These are phyloP conservation scores for Sclerodermus sp. DNA, from an alignment of 2,888 invertebrate species.

Conservation along the genomic window DNA sequence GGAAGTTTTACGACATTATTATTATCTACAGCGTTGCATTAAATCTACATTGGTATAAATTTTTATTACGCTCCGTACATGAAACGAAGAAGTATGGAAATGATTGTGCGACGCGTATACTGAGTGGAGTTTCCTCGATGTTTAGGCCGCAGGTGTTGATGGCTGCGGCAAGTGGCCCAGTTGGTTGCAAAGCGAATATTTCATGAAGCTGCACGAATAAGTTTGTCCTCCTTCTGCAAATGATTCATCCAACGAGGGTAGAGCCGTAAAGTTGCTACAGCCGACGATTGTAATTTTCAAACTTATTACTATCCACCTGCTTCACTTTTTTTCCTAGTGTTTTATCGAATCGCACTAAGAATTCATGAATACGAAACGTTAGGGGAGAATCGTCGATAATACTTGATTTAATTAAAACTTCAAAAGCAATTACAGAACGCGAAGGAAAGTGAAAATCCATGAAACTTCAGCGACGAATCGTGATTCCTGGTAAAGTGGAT, in stretches of 20 bases:
- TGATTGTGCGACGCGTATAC: background rate
- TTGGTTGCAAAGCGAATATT: constrained; percentile 44
- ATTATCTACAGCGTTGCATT: too few relatives aligned
- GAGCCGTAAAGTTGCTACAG: constrained; percentile 12
- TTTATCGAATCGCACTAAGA: background rate
- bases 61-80: too few relatives aligned
- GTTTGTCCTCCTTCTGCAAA: constrained; percentile 21
- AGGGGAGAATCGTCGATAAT: background rate
- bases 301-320: constrained; percentile 3
- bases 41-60: too few relatives aligned
- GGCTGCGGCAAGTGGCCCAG: constrained; percentile 31
- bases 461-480: too few relatives aligned
- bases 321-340: background rate
- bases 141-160: constrained; percentile 41
- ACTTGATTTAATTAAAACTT: too few relatives aligned
- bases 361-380: background rate
- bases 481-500: too few relatives aligned
- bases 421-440: too few relatives aligned
- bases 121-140: too few relatives aligned
- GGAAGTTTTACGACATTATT: too few relatives aligned
- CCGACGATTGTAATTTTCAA: constrained; percentile 15
- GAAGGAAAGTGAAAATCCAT: too few relatives aligned
- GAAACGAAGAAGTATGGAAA: too few relatives aligned
- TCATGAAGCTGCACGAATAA: constrained; percentile 35
- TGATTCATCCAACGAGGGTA: constrained; percentile 25